Evolutionary conservation across 2,888 invertebrate genomes (phyloP).

Genomic region (Terebella lapidaria): DNA sequence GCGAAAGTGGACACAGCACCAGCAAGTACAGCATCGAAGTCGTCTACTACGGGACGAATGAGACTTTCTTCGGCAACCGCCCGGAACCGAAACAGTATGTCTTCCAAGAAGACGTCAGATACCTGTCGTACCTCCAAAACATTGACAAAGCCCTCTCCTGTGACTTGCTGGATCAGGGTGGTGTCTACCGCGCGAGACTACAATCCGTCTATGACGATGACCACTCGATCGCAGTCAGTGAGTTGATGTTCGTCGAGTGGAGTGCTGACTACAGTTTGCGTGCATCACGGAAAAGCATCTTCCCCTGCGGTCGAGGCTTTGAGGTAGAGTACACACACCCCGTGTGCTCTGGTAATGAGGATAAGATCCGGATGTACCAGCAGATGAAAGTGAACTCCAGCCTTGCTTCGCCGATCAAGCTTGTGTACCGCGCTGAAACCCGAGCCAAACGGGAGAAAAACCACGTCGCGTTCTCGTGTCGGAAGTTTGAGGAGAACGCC

Average conservation of each 20-base stretch:
- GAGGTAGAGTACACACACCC: conserved; percentile 6
- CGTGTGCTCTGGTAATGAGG: conserved; percentile 1
- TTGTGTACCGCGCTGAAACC: conserved; percentile 7
- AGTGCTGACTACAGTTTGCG: not conserved
- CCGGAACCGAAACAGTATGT: not conserved
- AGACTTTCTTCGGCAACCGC: not conserved
- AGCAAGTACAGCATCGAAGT: conserved; percentile 22
- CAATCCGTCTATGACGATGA: not conserved
- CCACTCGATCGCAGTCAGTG: not conserved
- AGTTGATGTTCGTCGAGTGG: conserved; percentile 8
- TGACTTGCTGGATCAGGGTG: conserved; percentile 5
- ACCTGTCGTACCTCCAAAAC: not conserved
- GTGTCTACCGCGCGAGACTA: conserved; percentile 6
- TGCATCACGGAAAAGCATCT: not conserved
- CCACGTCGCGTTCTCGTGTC: conserved; percentile 28
- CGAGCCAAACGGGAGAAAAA: not conserved
- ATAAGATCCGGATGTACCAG: conserved; percentile 8
- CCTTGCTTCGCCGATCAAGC: conserved; percentile 2
- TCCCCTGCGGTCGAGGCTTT: conserved; percentile 4
- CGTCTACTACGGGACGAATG: conserved; percentile 15
- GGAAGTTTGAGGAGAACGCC: conserved; percentile 30
- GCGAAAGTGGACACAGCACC: conserved; percentile 11
- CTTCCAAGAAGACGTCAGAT: not conserved
- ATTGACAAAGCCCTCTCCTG: conserved; percentile 1
- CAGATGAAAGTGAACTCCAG: not conserved